Percentiles rank a stretch among this genome's conserved stretches.
These are phyloP conservation scores for Himalopsyche kuldschensis DNA, from an alignment of 2,888 invertebrate genomes.

Conservation along the genomic window DNA sequence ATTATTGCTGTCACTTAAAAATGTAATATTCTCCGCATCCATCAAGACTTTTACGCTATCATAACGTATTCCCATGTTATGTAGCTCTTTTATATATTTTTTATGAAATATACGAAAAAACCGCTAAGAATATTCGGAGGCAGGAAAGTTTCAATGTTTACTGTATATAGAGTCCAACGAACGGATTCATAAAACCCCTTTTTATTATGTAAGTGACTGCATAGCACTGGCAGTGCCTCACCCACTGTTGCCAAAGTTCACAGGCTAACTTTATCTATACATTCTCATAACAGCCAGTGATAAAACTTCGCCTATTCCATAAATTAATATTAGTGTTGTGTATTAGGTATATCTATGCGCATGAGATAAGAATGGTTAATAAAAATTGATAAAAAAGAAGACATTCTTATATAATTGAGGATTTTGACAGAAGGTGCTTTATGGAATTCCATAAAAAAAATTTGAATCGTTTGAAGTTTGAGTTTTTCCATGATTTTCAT, in stretches of 20 bases:
- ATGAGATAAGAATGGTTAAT: too few species aligned
- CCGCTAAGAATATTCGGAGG: neutral
- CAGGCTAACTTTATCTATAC: neutral
- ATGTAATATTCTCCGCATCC: neutral
- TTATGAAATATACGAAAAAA: conserved; percentile 5
- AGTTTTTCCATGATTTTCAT: too few species aligned
- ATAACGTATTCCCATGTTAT: neutral
- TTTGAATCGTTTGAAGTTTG: too few species aligned
- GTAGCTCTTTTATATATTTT: conserved; percentile 1
- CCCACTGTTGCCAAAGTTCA: neutral
- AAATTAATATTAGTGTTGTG: neutral
- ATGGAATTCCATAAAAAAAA: too few species aligned
- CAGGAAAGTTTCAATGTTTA: conserved; percentile 26
- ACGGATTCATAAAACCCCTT: conserved; percentile 23
- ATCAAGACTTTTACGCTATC: neutral
- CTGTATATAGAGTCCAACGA: conserved; percentile 25
- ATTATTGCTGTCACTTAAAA: neutral
- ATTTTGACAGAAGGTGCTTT: too few species aligned
- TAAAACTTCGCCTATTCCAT: neutral
- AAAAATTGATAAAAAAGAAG: too few species aligned
- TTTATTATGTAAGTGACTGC: conserved; percentile 14
- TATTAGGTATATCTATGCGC: neutral
- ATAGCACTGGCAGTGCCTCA: neutral
- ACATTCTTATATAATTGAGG: too few species aligned
- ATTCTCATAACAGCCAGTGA: neutral